phyloP scores from a whole-genome alignment of 2,888 invertebrate genomes.

The Athalia circularis region DNA sequence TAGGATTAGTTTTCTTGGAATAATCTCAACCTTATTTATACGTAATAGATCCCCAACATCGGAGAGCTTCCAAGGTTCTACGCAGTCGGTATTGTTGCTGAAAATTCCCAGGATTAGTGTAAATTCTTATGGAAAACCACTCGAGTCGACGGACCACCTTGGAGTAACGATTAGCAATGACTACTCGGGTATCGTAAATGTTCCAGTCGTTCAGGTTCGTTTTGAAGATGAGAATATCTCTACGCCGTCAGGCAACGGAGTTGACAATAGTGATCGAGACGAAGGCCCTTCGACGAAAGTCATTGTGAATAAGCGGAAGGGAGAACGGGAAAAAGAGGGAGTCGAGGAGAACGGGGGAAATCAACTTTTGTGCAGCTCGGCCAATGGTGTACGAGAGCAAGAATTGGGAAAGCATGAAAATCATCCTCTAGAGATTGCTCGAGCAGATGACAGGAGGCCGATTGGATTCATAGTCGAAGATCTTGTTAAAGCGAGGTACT shows the following conservation, averaged over 20 bases:
- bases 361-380: background rate
- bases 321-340: background rate
- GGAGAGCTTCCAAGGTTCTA: conserved; percentile 8
- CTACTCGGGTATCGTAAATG: conserved; percentile 5
- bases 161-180: background rate
- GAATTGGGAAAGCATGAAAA: background rate
- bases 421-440: conserved; percentile 7
- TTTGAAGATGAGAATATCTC: conserved; percentile 54
- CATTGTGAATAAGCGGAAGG: conserved; percentile 1
- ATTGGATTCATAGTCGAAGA: conserved; percentile 59
- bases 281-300: conserved; percentile 23
- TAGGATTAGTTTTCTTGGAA: background rate
- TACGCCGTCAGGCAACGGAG: conserved; percentile 42
- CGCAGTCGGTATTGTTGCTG: conserved; percentile 54
- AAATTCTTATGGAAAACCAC: conserved; percentile 53
- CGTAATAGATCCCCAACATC: conserved; percentile 21
- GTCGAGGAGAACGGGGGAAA: background rate
- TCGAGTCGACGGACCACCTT: conserved; percentile 39
- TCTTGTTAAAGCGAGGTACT: conserved; percentile 63
- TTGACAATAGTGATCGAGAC: conserved; percentile 31
- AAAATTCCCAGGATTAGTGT: conserved; percentile 52
- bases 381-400: background rate
- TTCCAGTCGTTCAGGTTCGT: conserved; percentile 51
- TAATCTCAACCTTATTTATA: background rate
- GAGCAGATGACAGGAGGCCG: conserved; percentile 40